Evolutionary conservation across 2,113 vertebrate genomes (phyloP), one percentile per base, ranked within the genome.

Genomic region (Balaeniceps rex): DNA sequence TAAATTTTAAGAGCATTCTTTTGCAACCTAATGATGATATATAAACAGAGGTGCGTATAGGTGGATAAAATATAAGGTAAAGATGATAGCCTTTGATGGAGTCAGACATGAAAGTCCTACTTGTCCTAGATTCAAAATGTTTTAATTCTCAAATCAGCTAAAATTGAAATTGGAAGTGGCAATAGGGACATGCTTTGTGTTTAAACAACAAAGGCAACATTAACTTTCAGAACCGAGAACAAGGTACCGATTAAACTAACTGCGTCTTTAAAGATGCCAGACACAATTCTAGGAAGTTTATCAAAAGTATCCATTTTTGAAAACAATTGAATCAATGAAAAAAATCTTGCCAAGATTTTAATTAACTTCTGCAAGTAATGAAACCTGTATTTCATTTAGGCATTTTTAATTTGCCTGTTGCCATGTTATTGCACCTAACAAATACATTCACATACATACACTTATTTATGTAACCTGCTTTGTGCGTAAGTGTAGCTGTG

Each of bases 241-340:
- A 88, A 71, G 51, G 33, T 87, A 85, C 29, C 0, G 11, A 54
- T 47, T 75, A 78, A 57, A 76, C 28, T 34, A 75, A 64, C 34
- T 51, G 36, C 0, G 0, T 71, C 69, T 86, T 96, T 92, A 93
- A 93, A 95, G 42, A 79, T 74, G 28, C 4, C 64, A 88, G 46
- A 89, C 57, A 96, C 87, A 97, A 94, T 96, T 96, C 80, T 83
- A 97, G 94, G 97, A 97, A 97, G 89, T 82, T 95, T 88, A 90
- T 91, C 57, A 58, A 69, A 92, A 85, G 70, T 40, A 55, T 47
- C 74, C 16, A 66, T 95, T 96, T 96, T 96, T 15, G 16, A 90
- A 94, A 87, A 96, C 80, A 97, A 92, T 79, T 81, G 71, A 28
- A 94, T 95, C 80, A 97, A 89, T 88, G 61, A 74, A 44, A 83